Conservation (phyloP, 2,888 invertebrate species). For the Tinea semifulvella region DNA sequence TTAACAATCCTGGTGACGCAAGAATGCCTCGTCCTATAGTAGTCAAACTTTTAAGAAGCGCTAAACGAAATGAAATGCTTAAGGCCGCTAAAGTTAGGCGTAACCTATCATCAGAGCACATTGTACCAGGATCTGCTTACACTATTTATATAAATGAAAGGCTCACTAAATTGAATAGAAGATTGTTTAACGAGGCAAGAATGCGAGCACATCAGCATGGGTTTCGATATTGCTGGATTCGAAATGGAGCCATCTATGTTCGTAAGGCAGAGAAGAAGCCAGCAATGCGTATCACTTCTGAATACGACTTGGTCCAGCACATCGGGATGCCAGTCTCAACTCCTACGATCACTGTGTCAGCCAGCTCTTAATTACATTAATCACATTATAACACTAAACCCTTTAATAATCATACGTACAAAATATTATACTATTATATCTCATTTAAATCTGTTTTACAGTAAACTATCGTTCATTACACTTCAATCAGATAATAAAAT, state of each 20-base stretch:
- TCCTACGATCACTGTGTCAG: not conserved
- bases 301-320: not conserved
- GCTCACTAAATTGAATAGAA: slow-evolving; percentile 20
- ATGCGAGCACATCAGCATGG: slow-evolving; percentile 14
- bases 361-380: not conserved
- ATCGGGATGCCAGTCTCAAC: no score
- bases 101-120: slow-evolving; percentile 18
- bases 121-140: slow-evolving; percentile 14
- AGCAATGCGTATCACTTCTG: slow-evolving; percentile 14
- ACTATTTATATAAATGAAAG: slow-evolving; percentile 20
- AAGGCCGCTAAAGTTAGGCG: slow-evolving; percentile 21
- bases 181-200: slow-evolving; percentile 21
- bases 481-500: no score
- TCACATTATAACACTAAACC: not conserved
- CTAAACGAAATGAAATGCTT: slow-evolving; percentile 20
- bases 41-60: slow-evolving; percentile 18
- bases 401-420: not conserved
- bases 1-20: not conserved
- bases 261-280: slow-evolving; percentile 19
- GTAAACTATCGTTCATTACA: no score
- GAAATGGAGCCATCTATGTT: slow-evolving; percentile 18
- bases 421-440: no score
- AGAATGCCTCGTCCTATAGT: slow-evolving; percentile 19
- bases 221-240: slow-evolving; percentile 19
- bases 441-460: no score